Conservation (phyloP, 2,797 vertebrate genomes). For the Pristis pectinata region DNA sequence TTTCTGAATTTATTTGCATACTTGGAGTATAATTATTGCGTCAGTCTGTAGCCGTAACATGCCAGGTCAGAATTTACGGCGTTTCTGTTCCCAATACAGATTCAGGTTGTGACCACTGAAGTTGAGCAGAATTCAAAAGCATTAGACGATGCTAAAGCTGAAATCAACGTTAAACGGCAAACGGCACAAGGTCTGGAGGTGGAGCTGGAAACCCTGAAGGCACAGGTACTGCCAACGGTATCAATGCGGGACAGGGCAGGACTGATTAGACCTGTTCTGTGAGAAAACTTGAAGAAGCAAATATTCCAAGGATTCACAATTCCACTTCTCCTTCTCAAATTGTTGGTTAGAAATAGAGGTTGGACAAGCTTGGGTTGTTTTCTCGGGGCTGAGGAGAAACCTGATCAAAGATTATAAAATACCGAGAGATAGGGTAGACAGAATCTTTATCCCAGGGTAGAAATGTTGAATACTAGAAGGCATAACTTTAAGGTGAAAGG, state of each 20-base stretch:
- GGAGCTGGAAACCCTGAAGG: not conserved
- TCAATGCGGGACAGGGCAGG: not conserved
- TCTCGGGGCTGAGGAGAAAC: too few relatives aligned
- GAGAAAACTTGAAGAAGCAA: not conserved
- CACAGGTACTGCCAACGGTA: not conserved
- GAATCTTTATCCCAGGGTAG: too few relatives aligned
- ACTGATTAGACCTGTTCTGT: not conserved
- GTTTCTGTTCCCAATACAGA: not conserved
- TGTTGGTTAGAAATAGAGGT: too few relatives aligned
- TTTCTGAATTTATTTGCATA: not conserved
- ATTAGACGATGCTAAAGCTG: not conserved
- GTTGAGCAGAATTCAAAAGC: not conserved
- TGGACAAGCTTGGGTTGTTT: too few relatives aligned
- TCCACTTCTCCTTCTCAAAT: not conserved
- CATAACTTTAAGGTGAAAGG: too few relatives aligned
- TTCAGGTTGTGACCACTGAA: not conserved
- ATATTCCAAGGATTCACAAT: not conserved
- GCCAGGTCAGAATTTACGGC: not conserved
- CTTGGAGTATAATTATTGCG: not conserved
- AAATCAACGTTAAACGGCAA: not conserved
- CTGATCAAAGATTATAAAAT: too few relatives aligned
- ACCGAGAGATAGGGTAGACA: too few relatives aligned
- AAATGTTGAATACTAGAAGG: too few relatives aligned
- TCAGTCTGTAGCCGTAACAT: too few relatives aligned
- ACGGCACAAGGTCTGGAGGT: constrained; percentile 1